Evolutionary conservation across 2,797 vertebrate genomes (phyloP).

Genomic region (Lagothrix lagotricha): DNA sequence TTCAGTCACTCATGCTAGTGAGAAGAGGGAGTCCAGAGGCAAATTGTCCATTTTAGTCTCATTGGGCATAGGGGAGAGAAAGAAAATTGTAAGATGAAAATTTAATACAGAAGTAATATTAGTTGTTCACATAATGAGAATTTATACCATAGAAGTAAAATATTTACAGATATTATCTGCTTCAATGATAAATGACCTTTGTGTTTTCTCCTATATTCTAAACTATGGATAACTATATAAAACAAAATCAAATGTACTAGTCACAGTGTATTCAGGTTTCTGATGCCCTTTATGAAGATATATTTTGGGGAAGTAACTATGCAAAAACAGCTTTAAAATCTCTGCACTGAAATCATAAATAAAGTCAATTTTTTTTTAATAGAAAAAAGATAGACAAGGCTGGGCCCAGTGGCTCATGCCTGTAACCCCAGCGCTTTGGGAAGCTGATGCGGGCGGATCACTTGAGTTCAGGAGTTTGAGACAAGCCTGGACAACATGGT

Average conservation of each 20-base stretch:
- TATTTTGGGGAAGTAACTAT: neutral
- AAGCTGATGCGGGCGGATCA: accelerated
- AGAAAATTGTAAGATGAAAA: neutral
- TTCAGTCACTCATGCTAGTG: neutral
- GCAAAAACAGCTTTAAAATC: neutral
- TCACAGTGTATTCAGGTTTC: neutral
- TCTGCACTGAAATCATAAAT: neutral
- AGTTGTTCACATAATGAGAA: neutral
- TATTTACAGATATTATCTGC: neutral
- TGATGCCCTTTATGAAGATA: neutral
- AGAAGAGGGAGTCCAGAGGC: neutral
- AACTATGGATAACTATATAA: neutral
- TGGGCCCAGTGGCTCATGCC: neutral
- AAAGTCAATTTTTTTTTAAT: neutral
- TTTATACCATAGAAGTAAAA: neutral
- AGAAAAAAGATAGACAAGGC: neutral
- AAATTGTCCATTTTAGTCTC: neutral
- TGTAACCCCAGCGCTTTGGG: neutral
- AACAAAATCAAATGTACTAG: neutral
- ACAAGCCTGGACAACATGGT: neutral
- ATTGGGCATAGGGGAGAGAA: accelerated
- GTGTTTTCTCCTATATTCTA: neutral
- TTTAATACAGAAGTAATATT: neutral
- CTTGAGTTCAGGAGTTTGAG: neutral
- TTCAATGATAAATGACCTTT: neutral